Evolutionary conservation across 2,797 vertebrate genomes (phyloP).

Genomic region (Halcyon leucocephala): DNA sequence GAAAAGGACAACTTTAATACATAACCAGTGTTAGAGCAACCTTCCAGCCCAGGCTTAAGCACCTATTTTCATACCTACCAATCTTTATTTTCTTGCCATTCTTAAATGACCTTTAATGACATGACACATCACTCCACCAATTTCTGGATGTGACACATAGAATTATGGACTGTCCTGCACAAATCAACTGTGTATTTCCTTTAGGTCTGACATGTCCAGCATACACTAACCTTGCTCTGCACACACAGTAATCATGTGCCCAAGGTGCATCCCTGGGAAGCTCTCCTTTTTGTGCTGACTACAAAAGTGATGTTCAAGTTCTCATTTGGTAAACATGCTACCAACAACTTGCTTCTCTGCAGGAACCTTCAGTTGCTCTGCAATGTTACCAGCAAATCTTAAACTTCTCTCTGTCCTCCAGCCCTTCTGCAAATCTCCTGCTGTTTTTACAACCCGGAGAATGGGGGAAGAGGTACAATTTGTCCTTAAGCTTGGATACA

Average conservation of each 20-base stretch:
- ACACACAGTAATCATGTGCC: neutral
- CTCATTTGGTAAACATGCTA: neutral
- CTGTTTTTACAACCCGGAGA: neutral
- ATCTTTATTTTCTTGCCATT: neutral
- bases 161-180: neutral
- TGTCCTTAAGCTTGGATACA: neutral
- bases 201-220: neutral
- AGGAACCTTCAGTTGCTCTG: neutral
- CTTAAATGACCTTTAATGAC: neutral
- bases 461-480: neutral
- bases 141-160: neutral
- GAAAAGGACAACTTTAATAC: neutral
- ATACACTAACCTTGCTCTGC: neutral
- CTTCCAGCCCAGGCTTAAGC: accelerated
- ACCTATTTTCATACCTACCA: neutral
- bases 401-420: neutral
- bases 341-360: neutral
- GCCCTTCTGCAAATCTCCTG: neutral
- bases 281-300: neutral
- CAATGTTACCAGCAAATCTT: neutral
- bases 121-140: accelerated
- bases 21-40: neutral
- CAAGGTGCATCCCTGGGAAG: neutral
- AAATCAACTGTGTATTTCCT: neutral
- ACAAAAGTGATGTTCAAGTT: neutral